phyloP scores from a whole-genome alignment of 2,888 invertebrate species.

The Nephrotoma flavescens region DNA sequence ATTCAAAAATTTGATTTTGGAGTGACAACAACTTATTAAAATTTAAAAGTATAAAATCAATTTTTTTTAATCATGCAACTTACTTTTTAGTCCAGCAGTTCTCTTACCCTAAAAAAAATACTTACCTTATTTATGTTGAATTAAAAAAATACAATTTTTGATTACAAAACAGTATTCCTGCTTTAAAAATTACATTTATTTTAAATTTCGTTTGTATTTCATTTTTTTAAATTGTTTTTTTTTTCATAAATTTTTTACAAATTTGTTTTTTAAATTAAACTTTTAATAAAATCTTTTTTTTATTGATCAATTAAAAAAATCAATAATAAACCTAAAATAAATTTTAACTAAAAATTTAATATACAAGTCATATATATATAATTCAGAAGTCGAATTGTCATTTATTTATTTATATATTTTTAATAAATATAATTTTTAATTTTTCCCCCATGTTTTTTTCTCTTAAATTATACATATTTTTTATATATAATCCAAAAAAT shows the following conservation, averaged over 20 bases:
- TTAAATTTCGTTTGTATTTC: neutral
- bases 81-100: too few species aligned
- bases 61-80: too few species aligned
- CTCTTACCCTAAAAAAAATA: too few species aligned
- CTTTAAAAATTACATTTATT: constrained; percentile 1
- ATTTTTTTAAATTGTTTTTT: neutral
- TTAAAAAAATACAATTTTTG: neutral
- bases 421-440: neutral
- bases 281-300: neutral
- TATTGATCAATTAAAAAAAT: neutral
- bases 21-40: too few species aligned
- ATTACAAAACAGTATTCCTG: constrained; percentile 4
- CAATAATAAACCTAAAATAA: neutral
- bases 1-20: too few species aligned
- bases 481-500: neutral
- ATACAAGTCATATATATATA: neutral
- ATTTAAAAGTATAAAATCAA: too few species aligned
- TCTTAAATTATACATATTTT: neutral
- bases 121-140: too few species aligned
- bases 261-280: neutral
- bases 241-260: neutral
- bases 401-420: neutral
- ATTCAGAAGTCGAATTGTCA: neutral
- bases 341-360: neutral
- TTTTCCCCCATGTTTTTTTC: neutral